Conservation (phyloP, 2,888 invertebrate genomes). For the Nephrotoma flavescens region DNA sequence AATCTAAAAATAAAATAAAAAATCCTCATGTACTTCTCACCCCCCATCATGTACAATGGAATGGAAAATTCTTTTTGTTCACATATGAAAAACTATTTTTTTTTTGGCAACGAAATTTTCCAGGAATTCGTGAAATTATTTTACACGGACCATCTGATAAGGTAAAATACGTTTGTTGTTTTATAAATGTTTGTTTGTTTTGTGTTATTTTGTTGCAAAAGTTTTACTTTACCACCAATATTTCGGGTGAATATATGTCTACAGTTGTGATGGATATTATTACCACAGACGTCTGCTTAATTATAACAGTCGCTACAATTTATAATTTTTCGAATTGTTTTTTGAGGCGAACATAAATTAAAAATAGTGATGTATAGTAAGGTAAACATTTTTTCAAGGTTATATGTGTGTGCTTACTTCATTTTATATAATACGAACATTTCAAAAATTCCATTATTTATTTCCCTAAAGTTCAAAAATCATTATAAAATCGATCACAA, state of each 20-base stretch:
- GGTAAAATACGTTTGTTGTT: background rate
- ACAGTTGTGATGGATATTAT: background rate
- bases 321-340: background rate
- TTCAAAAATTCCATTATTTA: background rate
- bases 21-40: background rate
- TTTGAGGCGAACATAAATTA: background rate
- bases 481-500: background rate
- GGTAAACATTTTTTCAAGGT: background rate
- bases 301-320: background rate
- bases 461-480: background rate
- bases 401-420: background rate
- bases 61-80: background rate
- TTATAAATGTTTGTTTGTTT: background rate
- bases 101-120: background rate
- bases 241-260: background rate
- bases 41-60: background rate
- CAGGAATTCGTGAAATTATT: slow-evolving; percentile 5
- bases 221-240: background rate
- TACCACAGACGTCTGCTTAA: background rate
- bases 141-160: slow-evolving; percentile 5
- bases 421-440: background rate
- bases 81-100: background rate
- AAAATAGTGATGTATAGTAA: background rate
- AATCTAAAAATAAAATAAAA: background rate
- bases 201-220: background rate